These are phyloP conservation scores for Callorhinus ursinus DNA, from an alignment of 2,113 vertebrate species.

Conservation along the genomic window DNA sequence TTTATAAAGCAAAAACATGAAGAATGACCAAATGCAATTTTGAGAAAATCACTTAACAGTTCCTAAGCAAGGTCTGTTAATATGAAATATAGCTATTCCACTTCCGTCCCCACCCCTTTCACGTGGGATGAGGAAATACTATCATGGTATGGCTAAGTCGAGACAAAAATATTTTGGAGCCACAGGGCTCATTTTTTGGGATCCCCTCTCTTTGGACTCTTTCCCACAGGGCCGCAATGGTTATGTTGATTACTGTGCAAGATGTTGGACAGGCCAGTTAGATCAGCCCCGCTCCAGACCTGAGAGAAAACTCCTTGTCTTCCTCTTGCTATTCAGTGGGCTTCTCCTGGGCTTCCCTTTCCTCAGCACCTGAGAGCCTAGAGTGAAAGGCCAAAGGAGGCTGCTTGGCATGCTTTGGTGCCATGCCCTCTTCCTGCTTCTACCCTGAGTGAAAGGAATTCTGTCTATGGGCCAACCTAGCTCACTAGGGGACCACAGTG, in stretches of 20 bases:
- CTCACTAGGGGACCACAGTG: background rate
- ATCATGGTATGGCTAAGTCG: background rate
- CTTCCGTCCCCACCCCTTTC: rapidly evolving
- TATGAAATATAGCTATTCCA: background rate
- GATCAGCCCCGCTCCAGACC: background rate
- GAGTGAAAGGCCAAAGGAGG: background rate
- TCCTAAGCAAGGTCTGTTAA: background rate
- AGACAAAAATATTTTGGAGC: background rate
- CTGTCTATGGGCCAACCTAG: background rate
- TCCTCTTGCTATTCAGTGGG: background rate
- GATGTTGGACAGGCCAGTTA: background rate
- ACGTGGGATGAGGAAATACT: background rate
- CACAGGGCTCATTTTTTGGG: background rate
- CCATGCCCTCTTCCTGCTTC: background rate
- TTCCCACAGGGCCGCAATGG: background rate
- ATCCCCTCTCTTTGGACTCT: background rate
- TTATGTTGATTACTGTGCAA: background rate
- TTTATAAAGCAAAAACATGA: background rate
- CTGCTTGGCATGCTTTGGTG: background rate
- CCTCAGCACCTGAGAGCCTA: background rate
- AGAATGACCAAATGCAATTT: background rate
- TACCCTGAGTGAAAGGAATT: background rate
- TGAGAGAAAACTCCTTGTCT: background rate
- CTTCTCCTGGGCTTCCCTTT: constrained; percentile 19
- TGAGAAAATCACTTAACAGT: background rate